Evolutionary conservation across 1,140 invertebrate species (phyloP).

Genomic region (Drosophila nebulosa): DNA sequence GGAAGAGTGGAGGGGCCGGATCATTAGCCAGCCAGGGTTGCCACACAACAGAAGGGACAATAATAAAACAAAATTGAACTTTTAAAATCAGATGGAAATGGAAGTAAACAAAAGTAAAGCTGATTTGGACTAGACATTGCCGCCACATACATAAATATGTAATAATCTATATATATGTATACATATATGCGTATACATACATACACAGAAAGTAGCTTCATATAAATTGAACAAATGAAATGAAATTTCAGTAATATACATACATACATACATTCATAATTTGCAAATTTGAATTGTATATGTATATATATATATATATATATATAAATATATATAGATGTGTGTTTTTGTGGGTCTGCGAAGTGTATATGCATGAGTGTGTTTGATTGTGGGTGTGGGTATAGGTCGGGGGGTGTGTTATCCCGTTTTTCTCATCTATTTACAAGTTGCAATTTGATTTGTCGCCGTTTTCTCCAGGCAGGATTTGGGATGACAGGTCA

Average conservation of each 20-base stretch:
- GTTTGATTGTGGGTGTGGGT: neutral
- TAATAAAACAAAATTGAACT: neutral
- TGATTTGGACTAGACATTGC: conserved; percentile 1
- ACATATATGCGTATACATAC: neutral
- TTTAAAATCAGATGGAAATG: neutral
- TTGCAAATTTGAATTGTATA: conserved; percentile 35
- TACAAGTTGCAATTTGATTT: conserved; percentile 2
- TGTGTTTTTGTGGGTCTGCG: neutral
- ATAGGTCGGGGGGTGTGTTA: neutral
- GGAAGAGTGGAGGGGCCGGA: conserved; percentile 1
- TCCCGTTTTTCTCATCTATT: neutral
- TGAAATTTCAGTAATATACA: conserved; percentile 40
- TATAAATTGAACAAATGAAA: conserved; percentile 28
- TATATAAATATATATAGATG: neutral
- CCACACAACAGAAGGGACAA: conserved; percentile 2
- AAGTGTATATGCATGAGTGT: neutral
- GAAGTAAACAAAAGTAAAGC: neutral
- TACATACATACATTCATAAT: conserved; percentile 26
- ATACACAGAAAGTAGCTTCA: conserved; percentile 2
- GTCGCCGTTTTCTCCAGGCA: neutral
- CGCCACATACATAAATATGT: neutral
- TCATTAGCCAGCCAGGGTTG: conserved; percentile 23
- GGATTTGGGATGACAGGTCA: neutral
- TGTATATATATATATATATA: conserved; percentile 20
- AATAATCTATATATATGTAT: neutral